phyloP scores from a whole-genome alignment of 2,113 vertebrate species.

The Callithrix jacchus region DNA sequence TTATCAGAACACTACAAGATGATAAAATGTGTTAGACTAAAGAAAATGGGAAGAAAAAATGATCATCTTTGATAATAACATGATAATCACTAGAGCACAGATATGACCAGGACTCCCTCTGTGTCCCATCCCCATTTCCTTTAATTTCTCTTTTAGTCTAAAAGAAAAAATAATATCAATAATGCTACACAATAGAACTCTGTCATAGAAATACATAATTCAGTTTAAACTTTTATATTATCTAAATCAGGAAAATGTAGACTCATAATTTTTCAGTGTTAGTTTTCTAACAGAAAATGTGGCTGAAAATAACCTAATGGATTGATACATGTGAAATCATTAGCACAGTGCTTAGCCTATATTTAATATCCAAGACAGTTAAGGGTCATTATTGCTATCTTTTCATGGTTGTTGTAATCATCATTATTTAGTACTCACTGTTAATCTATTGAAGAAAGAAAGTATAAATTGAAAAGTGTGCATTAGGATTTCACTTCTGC shows the following conservation, averaged over 20 bases:
- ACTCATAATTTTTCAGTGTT: neutral
- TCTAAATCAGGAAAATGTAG: conserved; percentile 11
- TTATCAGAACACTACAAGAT: neutral
- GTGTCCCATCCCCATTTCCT: neutral
- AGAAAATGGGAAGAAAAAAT: neutral
- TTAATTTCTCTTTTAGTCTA: neutral
- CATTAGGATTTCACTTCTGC: neutral
- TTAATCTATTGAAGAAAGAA: conserved; percentile 11
- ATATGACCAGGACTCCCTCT: neutral
- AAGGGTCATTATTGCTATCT: neutral
- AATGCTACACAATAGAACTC: neutral
- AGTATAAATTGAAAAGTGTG: neutral
- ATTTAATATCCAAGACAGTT: neutral
- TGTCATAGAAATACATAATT: neutral
- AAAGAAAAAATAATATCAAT: neutral
- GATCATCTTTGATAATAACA: neutral
- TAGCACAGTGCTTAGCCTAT: neutral
- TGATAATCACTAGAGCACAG: neutral
- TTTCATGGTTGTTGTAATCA: neutral
- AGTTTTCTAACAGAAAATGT: neutral
- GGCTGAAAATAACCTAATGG: neutral
- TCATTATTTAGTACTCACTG: neutral
- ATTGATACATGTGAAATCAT: neutral
- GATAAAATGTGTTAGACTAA: neutral
- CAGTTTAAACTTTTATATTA: neutral